These are phyloP conservation scores for Metridium senile DNA, from an alignment of 92 coral and sea anemone genomes.

Conservation along the genomic window DNA sequence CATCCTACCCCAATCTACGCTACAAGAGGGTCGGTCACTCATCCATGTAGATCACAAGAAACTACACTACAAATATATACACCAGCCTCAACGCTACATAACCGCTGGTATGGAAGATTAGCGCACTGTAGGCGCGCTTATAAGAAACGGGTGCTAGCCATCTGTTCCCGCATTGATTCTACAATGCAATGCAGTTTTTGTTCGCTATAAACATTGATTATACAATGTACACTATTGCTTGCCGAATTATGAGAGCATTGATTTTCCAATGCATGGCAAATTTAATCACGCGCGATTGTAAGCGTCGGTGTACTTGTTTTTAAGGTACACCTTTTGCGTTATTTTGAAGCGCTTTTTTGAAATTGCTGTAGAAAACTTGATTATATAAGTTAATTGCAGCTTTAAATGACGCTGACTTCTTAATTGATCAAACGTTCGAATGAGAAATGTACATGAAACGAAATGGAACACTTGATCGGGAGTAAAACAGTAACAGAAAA, in stretches of 20 bases:
- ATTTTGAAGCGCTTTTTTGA: slow-evolving; percentile 22
- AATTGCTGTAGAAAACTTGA: slow-evolving; percentile 22
- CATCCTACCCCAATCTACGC: slow-evolving; percentile 25
- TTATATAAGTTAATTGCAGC: slow-evolving; percentile 19
- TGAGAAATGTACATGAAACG: not conserved
- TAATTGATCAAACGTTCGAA: slow-evolving; percentile 12
- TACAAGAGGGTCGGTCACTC: slow-evolving; percentile 58
- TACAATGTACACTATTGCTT: slow-evolving; percentile 12
- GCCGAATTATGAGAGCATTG: slow-evolving; percentile 24
- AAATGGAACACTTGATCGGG: not conserved
- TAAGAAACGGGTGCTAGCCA: not conserved
- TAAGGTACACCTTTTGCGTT: slow-evolving; percentile 14
- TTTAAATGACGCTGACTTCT: slow-evolving; percentile 7
- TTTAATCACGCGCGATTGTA: not conserved
- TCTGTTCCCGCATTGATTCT: slow-evolving; percentile 7
- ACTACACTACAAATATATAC: too few relatives aligned
- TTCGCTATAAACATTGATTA: slow-evolving; percentile 10
- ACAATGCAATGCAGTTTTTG: slow-evolving; percentile 5
- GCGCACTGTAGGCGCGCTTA: slow-evolving; percentile 1
- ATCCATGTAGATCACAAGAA: slow-evolving; percentile 48
- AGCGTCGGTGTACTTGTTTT: slow-evolving; percentile 17
- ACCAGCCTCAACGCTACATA: not conserved
- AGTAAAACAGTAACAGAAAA: not conserved
- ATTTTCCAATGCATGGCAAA: slow-evolving; percentile 27
- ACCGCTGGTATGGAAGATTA: not conserved